Percentiles rank a stretch among this genome's conserved stretches.
Conservation (phyloP, 2,888 invertebrate species). For the Sinodicranocentrus sp. region DNA sequence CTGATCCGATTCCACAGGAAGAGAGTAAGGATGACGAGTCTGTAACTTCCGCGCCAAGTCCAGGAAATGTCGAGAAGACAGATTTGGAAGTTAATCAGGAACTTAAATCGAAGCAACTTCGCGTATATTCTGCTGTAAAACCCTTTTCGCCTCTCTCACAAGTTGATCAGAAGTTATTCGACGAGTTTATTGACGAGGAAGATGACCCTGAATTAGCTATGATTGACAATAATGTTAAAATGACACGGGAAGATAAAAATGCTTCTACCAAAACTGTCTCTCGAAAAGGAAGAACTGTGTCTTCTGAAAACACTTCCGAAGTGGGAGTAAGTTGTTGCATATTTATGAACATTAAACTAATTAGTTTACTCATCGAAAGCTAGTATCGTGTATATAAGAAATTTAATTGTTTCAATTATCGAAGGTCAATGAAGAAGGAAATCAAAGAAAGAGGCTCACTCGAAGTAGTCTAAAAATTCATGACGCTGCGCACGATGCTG, state of each 20-base stretch:
- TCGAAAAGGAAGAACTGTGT: constrained; percentile 27
- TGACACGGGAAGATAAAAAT: constrained; percentile 8
- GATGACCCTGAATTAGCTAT: constrained; percentile 40
- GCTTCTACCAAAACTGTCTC: constrained; percentile 3
- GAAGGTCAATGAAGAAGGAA: constrained; percentile 22
- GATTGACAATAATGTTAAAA: constrained; percentile 41
- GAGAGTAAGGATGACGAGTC: constrained; percentile 28
- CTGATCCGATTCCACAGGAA: neutral
- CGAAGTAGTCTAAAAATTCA: constrained; percentile 47
- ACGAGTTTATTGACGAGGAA: constrained; percentile 40
- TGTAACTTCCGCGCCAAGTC: constrained; percentile 41
- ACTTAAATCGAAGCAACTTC: constrained; percentile 23
- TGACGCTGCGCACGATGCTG: constrained; percentile 40
- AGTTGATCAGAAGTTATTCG: constrained; percentile 41
- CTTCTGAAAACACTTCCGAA: constrained; percentile 44
- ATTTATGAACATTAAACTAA: neutral
- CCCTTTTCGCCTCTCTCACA: constrained; percentile 49
- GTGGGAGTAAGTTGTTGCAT: neutral
- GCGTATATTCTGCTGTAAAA: constrained; percentile 43
- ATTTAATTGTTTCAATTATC: neutral
- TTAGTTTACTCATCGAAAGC: too few relatives aligned
- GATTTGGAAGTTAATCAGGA: constrained; percentile 24
- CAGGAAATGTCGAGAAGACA: constrained; percentile 18
- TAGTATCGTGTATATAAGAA: neutral
- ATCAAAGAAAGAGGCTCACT: constrained; percentile 37